Evolutionary conservation across 2,888 invertebrate genomes (phyloP), one percentile per base, ranked within the genome.

Genomic region (Nomada fabriciana): DNA sequence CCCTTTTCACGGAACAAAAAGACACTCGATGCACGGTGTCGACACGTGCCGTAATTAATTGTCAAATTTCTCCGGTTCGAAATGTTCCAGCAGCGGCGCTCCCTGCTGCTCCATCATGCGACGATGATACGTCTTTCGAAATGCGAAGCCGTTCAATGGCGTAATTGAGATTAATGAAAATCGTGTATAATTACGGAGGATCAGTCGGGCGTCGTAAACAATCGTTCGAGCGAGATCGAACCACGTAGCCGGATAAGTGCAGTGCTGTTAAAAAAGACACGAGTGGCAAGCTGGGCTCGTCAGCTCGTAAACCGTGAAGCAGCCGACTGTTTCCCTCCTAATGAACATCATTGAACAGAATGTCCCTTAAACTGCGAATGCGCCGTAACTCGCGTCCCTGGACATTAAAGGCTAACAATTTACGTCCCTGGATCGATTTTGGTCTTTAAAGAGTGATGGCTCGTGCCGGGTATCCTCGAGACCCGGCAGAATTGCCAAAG

Each of bases 391-490:
- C 74, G 64, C 63, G 53, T 74, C 47, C 67, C 61, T 65, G 68
- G 60, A 61, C 76, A 55, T 81, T 75, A 70, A 85, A 80, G 78
- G 57, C 82, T 70, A 73, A 82, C 79, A 81, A 87, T 77, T 80
- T 78, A 77, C 80, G 83, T 80, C 81, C 77, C 20, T 71, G 80
- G 73, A 64, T 76, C 81, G 85, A 87, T 84, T 87, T 87, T 76
- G 70, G 70, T 64, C 57, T 59, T 78, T 70, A 59, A 36, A 80
- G 83, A 85, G 81, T 76, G 86, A 87, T 85, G 88, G 88, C 87
- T 87, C 87, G 86, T 86, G 87, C 87, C 81, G 80, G 47, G 70
- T 63, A 75, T 70, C 75, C 71, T 57, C 55, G 57, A 65, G 59
- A 20, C 59, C 61, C 53, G 53, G 60, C 82, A 68, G 87, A 87